These are phyloP conservation scores for Tyto alba DNA, from an alignment of 2,113 vertebrate species.

Conservation along the genomic window DNA sequence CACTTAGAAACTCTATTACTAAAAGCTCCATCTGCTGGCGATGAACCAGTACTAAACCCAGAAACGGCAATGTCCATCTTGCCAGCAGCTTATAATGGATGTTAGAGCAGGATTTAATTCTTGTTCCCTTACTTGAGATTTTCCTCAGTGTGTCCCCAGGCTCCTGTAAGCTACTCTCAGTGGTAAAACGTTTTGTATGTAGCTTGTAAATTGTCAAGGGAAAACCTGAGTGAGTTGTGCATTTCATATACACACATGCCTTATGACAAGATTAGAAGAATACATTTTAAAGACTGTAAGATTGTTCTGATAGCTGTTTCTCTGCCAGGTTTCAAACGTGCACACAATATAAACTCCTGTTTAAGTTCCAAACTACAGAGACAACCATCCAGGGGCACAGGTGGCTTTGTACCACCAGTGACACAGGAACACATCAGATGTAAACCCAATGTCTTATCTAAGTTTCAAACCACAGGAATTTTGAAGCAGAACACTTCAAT, in stretches of 20 bases:
- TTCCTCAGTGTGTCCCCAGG: neutral
- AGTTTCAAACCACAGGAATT: neutral
- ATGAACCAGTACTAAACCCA: neutral
- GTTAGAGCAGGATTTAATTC: neutral
- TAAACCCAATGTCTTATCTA: neutral
- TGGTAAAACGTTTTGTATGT: neutral
- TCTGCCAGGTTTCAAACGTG: neutral
- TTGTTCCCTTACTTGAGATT: neutral
- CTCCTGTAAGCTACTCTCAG: neutral
- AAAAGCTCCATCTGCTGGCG: conserved; percentile 67
- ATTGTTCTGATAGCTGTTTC: neutral
- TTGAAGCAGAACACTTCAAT: neutral
- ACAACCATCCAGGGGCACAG: neutral
- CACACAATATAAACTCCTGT: neutral
- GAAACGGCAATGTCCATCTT: neutral
- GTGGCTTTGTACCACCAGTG: neutral
- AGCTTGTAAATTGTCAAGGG: neutral
- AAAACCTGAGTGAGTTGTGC: neutral
- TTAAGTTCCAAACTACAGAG: neutral
- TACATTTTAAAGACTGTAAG: neutral
- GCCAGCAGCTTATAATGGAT: neutral
- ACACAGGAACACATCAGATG: neutral
- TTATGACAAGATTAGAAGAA: neutral
- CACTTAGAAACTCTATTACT: conserved; percentile 10
- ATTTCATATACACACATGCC: neutral